phyloP scores from a whole-genome alignment of 2,113 vertebrate genomes.

The Semicossyphus pulcher region DNA sequence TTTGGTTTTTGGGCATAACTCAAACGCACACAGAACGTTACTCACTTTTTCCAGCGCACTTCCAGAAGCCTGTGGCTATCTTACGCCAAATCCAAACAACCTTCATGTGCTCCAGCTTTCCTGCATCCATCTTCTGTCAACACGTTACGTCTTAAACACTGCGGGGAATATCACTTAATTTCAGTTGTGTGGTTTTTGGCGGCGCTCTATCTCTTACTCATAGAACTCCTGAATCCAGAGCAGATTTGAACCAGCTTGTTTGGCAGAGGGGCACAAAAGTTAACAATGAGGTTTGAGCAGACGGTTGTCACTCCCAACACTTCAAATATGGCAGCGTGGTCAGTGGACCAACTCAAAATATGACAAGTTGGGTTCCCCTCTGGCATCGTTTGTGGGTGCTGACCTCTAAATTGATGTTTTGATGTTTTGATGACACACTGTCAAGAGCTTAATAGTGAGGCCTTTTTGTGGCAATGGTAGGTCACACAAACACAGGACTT shows the following conservation, averaged over 20 bases:
- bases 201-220: neutral
- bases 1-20: conserved; percentile 10
- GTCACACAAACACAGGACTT: no score
- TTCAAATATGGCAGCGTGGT: neutral
- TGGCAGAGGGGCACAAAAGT: neutral
- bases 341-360: no score
- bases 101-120: conserved; percentile 47
- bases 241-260: no score
- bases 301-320: neutral
- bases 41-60: conserved; percentile 61
- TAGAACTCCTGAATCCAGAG: neutral
- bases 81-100: conserved; percentile 27
- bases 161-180: neutral
- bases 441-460: no score
- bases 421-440: no score
- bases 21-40: conserved; percentile 1
- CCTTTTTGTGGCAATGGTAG: no score
- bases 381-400: neutral
- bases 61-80: conserved; percentile 35
- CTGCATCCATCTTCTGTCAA: conserved; percentile 5
- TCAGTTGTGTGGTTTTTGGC: neutral
- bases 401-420: no score
- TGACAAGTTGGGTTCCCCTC: no score
- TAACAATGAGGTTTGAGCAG: neutral
- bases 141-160: conserved; percentile 13